These are phyloP conservation scores for Brachystomella parvula DNA, from an alignment of 1,140 invertebrate genomes.

Conservation along the genomic window DNA sequence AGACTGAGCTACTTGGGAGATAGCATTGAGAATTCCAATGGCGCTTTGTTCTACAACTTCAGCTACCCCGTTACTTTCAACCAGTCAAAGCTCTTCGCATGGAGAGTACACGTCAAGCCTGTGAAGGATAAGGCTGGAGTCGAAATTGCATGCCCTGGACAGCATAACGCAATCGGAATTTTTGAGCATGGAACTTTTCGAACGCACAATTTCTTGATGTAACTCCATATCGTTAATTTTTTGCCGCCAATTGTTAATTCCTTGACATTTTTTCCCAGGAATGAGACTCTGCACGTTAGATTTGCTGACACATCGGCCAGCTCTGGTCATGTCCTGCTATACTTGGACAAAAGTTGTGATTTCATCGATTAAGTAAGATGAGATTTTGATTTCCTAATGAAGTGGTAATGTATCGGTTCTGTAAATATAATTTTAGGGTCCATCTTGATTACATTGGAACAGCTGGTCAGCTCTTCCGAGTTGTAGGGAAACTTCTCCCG, in stretches of 20 bases:
- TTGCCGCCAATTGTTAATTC: background rate
- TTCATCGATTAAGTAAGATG: background rate
- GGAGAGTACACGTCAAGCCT: constrained; percentile 15
- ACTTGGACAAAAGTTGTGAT: constrained; percentile 22
- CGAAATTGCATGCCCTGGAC: background rate
- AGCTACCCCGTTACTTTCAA: constrained; percentile 14
- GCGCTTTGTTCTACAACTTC: constrained; percentile 25
- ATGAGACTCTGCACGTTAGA: constrained; percentile 23
- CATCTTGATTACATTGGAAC: constrained; percentile 18
- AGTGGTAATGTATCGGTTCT: background rate
- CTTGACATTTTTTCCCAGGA: constrained; percentile 20
- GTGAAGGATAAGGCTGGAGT: background rate
- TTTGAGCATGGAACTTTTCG: constrained; percentile 25
- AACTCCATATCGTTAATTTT: background rate
- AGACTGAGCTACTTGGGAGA: background rate
- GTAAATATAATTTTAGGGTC: constrained; percentile 3
- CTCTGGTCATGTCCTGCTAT: constrained; percentile 14
- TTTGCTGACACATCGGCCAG: constrained; percentile 11
- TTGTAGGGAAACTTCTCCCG: constrained; percentile 22
- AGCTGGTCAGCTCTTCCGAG: constrained; percentile 29
- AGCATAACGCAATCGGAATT: constrained; percentile 20
- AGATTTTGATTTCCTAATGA: background rate
- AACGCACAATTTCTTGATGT: constrained; percentile 20
- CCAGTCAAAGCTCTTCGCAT: constrained; percentile 14
- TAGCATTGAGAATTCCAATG: constrained; percentile 6